These are phyloP conservation scores for Pristionchus mayeri DNA, from an alignment of 2,888 invertebrate genomes.

Conservation along the genomic window DNA sequence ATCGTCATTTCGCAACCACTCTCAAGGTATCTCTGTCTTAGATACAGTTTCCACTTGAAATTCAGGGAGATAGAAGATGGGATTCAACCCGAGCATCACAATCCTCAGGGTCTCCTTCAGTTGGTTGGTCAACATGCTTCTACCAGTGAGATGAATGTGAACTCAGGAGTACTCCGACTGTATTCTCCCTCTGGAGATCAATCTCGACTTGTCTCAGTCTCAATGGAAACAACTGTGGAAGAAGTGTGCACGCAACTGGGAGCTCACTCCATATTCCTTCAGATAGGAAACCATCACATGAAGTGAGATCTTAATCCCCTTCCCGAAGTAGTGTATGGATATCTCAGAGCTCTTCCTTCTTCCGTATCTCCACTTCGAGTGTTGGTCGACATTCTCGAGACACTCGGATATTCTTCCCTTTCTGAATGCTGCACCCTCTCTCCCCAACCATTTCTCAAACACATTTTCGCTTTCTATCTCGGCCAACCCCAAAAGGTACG, in stretches of 20 bases:
- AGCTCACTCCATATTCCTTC: conserved; percentile 42
- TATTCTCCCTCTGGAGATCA: conserved; percentile 42
- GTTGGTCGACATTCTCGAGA: conserved; percentile 29
- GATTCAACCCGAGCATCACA: background rate
- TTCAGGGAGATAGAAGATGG: background rate
- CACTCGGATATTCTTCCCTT: conserved; percentile 44
- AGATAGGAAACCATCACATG: conserved; percentile 43
- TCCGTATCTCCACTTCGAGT: conserved; percentile 7
- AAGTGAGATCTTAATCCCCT: background rate
- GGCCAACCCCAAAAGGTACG: conserved; percentile 47
- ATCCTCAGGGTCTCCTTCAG: background rate
- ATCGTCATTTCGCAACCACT: conserved; percentile 10
- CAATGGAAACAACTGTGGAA: conserved; percentile 42
- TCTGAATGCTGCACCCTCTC: conserved; percentile 12
- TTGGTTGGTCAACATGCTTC: background rate
- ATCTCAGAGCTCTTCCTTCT: conserved; percentile 36
- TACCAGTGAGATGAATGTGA: background rate
- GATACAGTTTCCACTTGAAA: background rate
- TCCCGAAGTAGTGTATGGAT: background rate
- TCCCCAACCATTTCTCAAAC: conserved; percentile 46
- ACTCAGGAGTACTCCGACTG: conserved; percentile 40
- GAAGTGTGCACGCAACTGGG: conserved; percentile 33
- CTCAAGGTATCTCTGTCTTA: background rate
- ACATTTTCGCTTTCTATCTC: conserved; percentile 48
- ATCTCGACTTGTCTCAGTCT: conserved; percentile 40